A percentile compares a stretch with the other conserved stretches of the same genome.
phyloP scores from a whole-genome alignment of 2,797 vertebrate species.

The Xyrichtys novacula region DNA sequence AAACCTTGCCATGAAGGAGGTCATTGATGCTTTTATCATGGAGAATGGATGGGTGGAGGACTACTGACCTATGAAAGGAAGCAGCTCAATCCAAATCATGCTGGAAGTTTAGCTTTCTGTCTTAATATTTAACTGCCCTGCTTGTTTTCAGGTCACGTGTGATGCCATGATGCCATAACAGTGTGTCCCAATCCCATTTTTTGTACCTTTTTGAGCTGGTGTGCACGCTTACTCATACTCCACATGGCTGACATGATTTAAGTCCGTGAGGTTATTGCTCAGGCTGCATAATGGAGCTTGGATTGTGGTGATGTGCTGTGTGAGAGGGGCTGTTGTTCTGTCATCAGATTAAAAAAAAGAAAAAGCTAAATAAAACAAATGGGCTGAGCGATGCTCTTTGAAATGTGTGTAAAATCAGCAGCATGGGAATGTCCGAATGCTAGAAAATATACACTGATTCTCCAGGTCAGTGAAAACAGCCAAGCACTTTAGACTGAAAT shows the following conservation, averaged over 20 bases:
- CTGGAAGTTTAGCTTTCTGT: background rate
- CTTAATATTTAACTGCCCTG: background rate
- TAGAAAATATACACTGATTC: no score
- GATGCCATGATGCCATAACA: background rate
- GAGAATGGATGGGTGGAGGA: conserved; percentile 97
- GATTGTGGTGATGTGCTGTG: background rate
- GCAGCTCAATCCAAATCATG: background rate
- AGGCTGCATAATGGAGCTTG: background rate
- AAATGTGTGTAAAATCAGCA: no score
- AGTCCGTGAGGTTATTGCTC: background rate
- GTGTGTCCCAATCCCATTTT: background rate
- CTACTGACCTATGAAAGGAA: conserved; percentile 79
- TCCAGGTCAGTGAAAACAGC: no score
- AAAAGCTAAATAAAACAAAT: no score
- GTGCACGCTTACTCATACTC: background rate
- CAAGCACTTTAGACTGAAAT: no score
- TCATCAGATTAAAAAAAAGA: background rate
- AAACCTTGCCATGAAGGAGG: conserved; percentile 96
- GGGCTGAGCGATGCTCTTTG: no score
- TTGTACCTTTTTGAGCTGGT: background rate
- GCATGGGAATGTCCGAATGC: no score
- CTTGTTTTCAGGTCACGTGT: background rate
- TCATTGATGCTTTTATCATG: conserved; percentile 92
- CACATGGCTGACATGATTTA: background rate
- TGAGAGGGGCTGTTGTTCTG: background rate